phyloP scores from a whole-genome alignment of 92 coral and sea anemone genomes.

The Paragorgia papillata region DNA sequence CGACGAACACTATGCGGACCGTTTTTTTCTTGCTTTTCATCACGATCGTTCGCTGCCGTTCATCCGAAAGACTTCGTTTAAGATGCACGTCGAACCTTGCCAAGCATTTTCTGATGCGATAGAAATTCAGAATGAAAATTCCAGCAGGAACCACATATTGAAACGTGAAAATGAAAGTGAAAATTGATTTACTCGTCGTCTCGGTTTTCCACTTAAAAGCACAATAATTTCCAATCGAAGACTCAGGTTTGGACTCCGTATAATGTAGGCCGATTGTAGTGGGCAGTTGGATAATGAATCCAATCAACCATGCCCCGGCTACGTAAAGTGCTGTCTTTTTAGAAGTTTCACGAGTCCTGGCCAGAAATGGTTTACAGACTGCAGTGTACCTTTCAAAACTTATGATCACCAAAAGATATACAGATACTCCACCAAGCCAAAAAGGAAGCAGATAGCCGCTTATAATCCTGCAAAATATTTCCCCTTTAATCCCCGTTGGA shows the following conservation, averaged over 20 bases:
- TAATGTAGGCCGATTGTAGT: not conserved
- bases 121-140: constrained; percentile 17
- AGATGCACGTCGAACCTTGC: constrained; percentile 7
- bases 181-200: not conserved
- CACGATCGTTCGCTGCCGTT: not conserved
- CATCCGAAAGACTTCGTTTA: not conserved
- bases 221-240: not conserved
- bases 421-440: constrained; percentile 17
- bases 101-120: constrained; percentile 17
- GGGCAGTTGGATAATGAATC: constrained; percentile 5
- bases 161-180: not conserved
- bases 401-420: constrained; percentile 6
- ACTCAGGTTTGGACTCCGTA: not conserved
- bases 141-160: constrained; percentile 21
- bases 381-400: constrained; percentile 37
- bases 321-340: constrained; percentile 9
- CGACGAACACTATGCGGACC: constrained; percentile 20
- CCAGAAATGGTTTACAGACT: constrained; percentile 39
- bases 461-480: not conserved
- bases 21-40: constrained; percentile 23
- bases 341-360: not conserved
- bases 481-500: constrained; percentile 9
- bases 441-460: not conserved
- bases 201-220: not conserved
- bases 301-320: constrained; percentile 17